These are phyloP conservation scores for Enhydra lutris DNA, from an alignment of 2,113 vertebrate species.

Conservation along the genomic window DNA sequence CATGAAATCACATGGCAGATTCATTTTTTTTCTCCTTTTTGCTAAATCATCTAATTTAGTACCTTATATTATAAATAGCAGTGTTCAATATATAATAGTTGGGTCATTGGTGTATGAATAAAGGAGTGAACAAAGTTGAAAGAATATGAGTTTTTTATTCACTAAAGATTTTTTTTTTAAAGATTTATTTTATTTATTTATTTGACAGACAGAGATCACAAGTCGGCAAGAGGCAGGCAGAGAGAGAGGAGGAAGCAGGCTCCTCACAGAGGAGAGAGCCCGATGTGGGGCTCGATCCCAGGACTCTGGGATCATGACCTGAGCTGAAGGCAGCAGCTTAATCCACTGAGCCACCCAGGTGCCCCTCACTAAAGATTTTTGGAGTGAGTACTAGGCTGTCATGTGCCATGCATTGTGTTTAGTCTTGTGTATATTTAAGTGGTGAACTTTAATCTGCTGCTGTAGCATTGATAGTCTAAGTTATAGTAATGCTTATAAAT, in stretches of 20 bases:
- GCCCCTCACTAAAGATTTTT: background rate
- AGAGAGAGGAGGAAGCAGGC: no score
- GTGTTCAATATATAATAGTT: background rate
- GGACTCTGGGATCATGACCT: no score
- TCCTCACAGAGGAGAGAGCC: no score
- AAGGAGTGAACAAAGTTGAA: background rate
- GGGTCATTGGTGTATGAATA: background rate
- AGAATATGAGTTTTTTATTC: background rate
- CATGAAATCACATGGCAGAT: background rate
- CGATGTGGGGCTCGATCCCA: no score
- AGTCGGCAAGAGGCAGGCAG: no score
- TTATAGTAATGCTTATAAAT: background rate
- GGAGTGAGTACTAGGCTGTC: background rate
- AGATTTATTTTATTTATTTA: no score
- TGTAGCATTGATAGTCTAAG: background rate
- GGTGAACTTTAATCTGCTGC: background rate
- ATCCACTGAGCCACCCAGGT: no score
- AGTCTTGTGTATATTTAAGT: background rate
- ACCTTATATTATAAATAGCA: background rate
- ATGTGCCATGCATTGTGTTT: background rate
- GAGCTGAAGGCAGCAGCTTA: no score
- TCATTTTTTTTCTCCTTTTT: background rate
- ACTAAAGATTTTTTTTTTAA: background rate
- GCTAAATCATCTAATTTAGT: background rate
- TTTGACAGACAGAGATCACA: no score